Evolutionary conservation across 2,888 invertebrate genomes (phyloP).

Genomic region (Autographa gamma): DNA sequence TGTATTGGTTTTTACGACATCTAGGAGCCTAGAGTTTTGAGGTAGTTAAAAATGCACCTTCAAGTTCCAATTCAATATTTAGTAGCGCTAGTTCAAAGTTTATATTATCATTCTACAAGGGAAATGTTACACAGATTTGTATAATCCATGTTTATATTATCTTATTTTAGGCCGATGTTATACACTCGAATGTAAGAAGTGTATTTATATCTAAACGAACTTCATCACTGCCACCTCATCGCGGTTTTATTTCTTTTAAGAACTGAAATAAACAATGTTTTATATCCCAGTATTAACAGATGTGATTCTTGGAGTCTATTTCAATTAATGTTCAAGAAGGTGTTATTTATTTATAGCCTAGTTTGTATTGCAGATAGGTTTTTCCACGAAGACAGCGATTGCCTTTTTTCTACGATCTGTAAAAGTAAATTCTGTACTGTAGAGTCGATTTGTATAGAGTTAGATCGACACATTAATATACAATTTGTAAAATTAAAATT

Average conservation of each 20-base stretch:
- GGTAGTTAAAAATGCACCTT: no score
- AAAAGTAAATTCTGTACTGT: no score
- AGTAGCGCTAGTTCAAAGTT: neutral
- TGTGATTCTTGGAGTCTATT: neutral
- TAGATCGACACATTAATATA: no score
- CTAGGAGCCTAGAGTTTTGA: no score
- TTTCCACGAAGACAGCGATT: neutral
- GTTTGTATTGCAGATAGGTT: neutral
- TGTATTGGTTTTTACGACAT: no score
- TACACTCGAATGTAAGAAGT: neutral
- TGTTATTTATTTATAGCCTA: neutral
- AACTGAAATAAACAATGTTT: slow-evolving; percentile 1
- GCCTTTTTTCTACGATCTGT: neutral
- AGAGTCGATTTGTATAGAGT: no score
- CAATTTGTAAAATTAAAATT: no score
- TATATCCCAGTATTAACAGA: neutral
- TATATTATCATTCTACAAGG: neutral
- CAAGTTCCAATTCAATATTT: no score
- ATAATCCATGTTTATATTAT: slow-evolving; percentile 30
- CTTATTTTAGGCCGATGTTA: slow-evolving; percentile 40
- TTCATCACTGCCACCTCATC: slow-evolving; percentile 15
- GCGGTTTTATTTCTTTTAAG: slow-evolving; percentile 14
- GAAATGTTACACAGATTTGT: slow-evolving; percentile 10
- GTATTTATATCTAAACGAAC: slow-evolving; percentile 44
- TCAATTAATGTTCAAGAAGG: neutral